A percentile compares a stretch with the other conserved stretches of the same genome.
Conservation (phyloP, 1,140 invertebrate genomes). For the Laupala kohalensis region DNA sequence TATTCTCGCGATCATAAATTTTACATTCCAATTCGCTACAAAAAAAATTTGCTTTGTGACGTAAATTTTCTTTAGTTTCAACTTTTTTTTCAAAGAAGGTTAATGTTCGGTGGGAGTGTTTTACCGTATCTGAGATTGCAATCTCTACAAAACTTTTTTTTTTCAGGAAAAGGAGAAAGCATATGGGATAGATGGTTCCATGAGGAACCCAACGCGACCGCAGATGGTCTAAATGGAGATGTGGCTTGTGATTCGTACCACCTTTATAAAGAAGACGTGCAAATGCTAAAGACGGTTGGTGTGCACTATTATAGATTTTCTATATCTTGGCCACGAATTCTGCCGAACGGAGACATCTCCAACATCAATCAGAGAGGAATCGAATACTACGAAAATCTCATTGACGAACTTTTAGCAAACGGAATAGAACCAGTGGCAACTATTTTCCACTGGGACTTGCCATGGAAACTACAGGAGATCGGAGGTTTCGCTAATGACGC, state of each 20-base stretch:
- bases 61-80: too few relatives aligned
- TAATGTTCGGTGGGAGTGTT: too few relatives aligned
- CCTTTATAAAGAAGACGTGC: slow-evolving; percentile 23
- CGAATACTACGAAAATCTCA: slow-evolving; percentile 20
- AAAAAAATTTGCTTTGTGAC: too few relatives aligned
- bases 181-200: slow-evolving; percentile 12
- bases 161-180: slow-evolving; percentile 13
- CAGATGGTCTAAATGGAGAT: slow-evolving; percentile 9
- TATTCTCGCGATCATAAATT: too few relatives aligned
- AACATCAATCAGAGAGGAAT: slow-evolving; percentile 14
- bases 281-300: slow-evolving; percentile 3
- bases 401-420: slow-evolving; percentile 16
- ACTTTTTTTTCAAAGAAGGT: too few relatives aligned
- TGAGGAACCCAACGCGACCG: not conserved
- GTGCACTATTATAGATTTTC: slow-evolving; percentile 17
- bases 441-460: slow-evolving; percentile 26
- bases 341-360: slow-evolving; percentile 14
- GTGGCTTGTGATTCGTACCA: slow-evolving; percentile 10
- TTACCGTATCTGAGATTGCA: too few relatives aligned
- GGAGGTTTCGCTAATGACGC: slow-evolving; percentile 45
- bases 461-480: slow-evolving; percentile 26
- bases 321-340: slow-evolving; percentile 17
- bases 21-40: too few relatives aligned
- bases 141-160: too few relatives aligned
- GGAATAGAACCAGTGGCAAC: slow-evolving; percentile 18